A percentile compares a stretch with the other conserved stretches of the same genome.
These are phyloP conservation scores for Cassiopea xamachana DNA, from an alignment of 30 jellyfish, hydroid and myxozoan genomes.

Conservation along the genomic window DNA sequence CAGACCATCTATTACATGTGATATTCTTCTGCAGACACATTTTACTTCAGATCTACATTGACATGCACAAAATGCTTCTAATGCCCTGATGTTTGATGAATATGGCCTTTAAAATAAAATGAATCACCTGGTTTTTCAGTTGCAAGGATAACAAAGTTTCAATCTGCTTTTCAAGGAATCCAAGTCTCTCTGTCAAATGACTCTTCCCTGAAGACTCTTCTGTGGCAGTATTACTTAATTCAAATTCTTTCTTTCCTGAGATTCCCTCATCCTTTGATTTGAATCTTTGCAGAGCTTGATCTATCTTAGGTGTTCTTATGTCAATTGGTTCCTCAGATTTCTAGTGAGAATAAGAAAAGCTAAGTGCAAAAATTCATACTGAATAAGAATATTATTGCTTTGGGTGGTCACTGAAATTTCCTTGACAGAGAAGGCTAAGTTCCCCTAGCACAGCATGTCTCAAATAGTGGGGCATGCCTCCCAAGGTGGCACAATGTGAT, in stretches of 20 bases:
- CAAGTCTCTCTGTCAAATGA: slow-evolving; percentile 67
- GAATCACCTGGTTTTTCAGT: slow-evolving; percentile 68
- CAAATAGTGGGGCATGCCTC: too few species aligned
- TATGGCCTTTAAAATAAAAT: too few species aligned
- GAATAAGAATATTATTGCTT: background rate
- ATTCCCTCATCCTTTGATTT: slow-evolving; percentile 24
- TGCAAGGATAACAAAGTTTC: slow-evolving; percentile 63
- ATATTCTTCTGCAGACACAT: too few species aligned
- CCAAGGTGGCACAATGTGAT: too few species aligned
- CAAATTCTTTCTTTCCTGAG: background rate
- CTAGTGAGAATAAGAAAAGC: background rate
- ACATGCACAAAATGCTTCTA: too few species aligned
- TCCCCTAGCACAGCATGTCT: too few species aligned
- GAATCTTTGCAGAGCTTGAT: slow-evolving; percentile 60
- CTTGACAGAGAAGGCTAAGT: too few species aligned
- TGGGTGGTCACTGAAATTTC: too few species aligned
- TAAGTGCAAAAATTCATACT: background rate
- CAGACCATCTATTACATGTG: too few species aligned
- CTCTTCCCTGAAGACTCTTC: background rate
- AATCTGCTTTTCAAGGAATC: slow-evolving; percentile 73
- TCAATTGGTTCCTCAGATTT: slow-evolving; percentile 6
- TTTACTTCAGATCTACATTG: too few species aligned
- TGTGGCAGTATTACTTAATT: background rate
- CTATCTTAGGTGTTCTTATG: slow-evolving; percentile 76
- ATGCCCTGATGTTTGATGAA: too few species aligned